Evolutionary conservation across 2,888 invertebrate species (phyloP).

Genomic region (Eremobia ochroleuca): DNA sequence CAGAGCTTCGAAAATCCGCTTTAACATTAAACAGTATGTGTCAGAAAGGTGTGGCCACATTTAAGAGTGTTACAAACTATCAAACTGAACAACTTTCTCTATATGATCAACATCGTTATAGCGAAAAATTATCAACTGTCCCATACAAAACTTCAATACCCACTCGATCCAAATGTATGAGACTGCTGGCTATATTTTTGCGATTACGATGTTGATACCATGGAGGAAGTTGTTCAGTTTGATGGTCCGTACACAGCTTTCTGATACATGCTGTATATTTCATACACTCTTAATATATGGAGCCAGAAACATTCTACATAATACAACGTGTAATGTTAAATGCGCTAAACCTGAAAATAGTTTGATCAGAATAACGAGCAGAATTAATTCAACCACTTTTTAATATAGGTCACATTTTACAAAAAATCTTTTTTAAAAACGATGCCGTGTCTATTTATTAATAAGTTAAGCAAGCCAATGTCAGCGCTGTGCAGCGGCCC

Average conservation of each 20-base stretch:
- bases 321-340: too few relatives aligned
- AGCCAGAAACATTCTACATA: background rate
- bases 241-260: too few relatives aligned
- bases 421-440: too few relatives aligned
- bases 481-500: too few relatives aligned
- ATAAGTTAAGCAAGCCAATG: too few relatives aligned
- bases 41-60: background rate
- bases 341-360: too few relatives aligned
- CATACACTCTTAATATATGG: background rate
- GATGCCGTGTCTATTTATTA: too few relatives aligned
- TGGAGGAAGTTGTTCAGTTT: too few relatives aligned
- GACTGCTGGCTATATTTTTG: background rate
- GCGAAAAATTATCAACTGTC: background rate
- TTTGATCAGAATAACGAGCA: too few relatives aligned
- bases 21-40: background rate
- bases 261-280: too few relatives aligned
- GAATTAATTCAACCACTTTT: too few relatives aligned
- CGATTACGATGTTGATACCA: background rate
- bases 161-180: background rate
- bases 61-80: background rate
- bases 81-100: background rate
- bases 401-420: too few relatives aligned
- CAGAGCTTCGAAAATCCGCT: constrained; percentile 20
- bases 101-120: background rate
- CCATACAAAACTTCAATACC: background rate